Evolutionary conservation across 2,797 vertebrate species (phyloP), one percentile per base, ranked within the genome.

Genomic region (Linurgus olivaceus): DNA sequence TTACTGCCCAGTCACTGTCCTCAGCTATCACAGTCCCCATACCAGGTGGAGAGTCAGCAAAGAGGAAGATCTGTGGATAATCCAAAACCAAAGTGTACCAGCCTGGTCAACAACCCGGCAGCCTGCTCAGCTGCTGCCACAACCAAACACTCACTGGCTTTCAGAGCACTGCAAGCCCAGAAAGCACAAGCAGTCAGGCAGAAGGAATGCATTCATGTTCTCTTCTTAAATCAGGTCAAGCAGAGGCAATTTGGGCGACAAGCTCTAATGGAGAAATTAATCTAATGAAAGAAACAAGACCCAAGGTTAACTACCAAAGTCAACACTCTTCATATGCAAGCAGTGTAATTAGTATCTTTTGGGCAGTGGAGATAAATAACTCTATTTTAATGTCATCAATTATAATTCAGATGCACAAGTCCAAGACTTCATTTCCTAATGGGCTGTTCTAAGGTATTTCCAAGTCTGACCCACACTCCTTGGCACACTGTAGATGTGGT

Each of bases 401-500:
- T 90, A 61, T 44, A 78, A 84, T 31, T 79, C 66, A 93, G 80
- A 65, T 33, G 28, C 13, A 3, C 3, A 42, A 82, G 33, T 38
- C 47, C 33, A 74, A 67, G 48, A 90, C 48, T 88, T 94, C 78
- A 93, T 91, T 62, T 96, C 57, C 72, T 92, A 91, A 97, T 86
- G 84, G 73, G 25, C 42, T 91, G 18, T 44, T 85, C 35, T 38
- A 86, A 42, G 29, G 11, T 54, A 80, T 65, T 94, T 87, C 94
- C 88, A 93, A 95, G 79, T 88, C 73, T 84, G 73, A 88, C 23
- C 79, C 33, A 87, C 8, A 9, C 26, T 88, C 45, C 31, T 19
- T 51, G 57, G 81, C 88, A 80, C 31, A 45, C 23, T 20, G 19
- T 37, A 48, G 47, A 47, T 73, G 35, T 54, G 40, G 24, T 47